phyloP scores from a whole-genome alignment of 2,113 vertebrate species.

The Herpetotheres cachinnans region DNA sequence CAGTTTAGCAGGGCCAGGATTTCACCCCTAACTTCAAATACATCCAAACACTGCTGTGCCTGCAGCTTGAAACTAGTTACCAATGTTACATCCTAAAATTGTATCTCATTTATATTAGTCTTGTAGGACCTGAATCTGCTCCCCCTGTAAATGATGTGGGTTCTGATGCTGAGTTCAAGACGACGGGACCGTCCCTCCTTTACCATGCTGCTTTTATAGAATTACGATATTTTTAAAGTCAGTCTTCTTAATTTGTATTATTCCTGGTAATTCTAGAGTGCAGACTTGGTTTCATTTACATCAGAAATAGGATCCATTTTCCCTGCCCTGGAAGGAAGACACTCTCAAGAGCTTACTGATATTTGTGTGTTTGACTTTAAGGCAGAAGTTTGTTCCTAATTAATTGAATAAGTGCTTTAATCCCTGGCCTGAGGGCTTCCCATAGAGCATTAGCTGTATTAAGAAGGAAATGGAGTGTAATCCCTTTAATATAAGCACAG shows the following conservation, averaged over 20 bases:
- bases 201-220: not conserved
- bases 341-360: constrained; percentile 43
- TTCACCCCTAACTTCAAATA: constrained; percentile 13
- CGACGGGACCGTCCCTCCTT: not conserved
- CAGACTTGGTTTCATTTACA: constrained; percentile 6
- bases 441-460: constrained; percentile 75
- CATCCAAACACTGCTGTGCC: not conserved
- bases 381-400: constrained; percentile 75
- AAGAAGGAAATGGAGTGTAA: constrained; percentile 84
- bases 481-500: constrained; percentile 78
- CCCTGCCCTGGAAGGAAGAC: constrained; percentile 13
- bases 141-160: not conserved
- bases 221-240: not conserved
- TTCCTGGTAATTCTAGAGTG: not conserved
- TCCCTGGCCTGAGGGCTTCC: constrained; percentile 78
- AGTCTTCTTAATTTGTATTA: not conserved
- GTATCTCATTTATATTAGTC: not conserved
- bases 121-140: not conserved
- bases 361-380: constrained; percentile 64
- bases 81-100: not conserved
- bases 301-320: constrained; percentile 22
- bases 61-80: not conserved
- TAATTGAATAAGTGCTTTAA: constrained; percentile 80
- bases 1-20: constrained; percentile 34
- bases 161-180: not conserved